Conservation (phyloP, 1,140 invertebrate species). For the Diorhabda sublineata region DNA sequence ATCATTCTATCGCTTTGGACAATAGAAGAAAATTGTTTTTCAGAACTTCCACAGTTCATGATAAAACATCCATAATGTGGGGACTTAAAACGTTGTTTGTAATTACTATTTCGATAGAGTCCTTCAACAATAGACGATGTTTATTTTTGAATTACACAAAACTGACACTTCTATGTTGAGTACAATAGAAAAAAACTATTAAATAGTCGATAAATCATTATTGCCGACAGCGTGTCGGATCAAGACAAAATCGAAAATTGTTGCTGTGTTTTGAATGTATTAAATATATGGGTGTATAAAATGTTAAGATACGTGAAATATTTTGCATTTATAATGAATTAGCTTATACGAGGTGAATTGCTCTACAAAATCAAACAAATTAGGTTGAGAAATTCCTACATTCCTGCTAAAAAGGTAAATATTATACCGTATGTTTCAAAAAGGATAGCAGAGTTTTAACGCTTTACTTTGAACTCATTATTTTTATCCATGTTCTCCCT, state of each 20-base stretch:
- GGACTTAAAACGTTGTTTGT: conserved; percentile 17
- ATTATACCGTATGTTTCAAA: too few relatives aligned
- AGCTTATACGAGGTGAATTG: too few relatives aligned
- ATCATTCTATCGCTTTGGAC: conserved; percentile 1
- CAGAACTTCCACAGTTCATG: not conserved
- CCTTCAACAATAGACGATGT: conserved; percentile 30
- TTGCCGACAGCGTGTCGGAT: conserved; percentile 32
- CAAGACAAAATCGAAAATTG: conserved; percentile 10
- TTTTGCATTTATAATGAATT: too few relatives aligned
- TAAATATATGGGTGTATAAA: too few relatives aligned
- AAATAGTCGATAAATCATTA: conserved; percentile 37
- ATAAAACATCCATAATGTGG: conserved; percentile 18
- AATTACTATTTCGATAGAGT: conserved; percentile 20
- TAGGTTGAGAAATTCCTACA: too few relatives aligned
- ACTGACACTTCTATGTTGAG: conserved; percentile 31
- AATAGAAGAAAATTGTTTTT: conserved; percentile 1
- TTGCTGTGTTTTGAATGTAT: not conserved
- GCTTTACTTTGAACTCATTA: too few relatives aligned
- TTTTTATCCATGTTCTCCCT: too few relatives aligned
- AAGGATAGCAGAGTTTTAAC: too few relatives aligned
- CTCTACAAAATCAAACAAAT: too few relatives aligned
- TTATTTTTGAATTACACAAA: conserved; percentile 37
- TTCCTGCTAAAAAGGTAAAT: too few relatives aligned
- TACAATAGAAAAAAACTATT: conserved; percentile 33
- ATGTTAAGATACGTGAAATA: too few relatives aligned